phyloP scores from a whole-genome alignment of 2,113 vertebrate genomes.

The Phaethornis superciliosus region DNA sequence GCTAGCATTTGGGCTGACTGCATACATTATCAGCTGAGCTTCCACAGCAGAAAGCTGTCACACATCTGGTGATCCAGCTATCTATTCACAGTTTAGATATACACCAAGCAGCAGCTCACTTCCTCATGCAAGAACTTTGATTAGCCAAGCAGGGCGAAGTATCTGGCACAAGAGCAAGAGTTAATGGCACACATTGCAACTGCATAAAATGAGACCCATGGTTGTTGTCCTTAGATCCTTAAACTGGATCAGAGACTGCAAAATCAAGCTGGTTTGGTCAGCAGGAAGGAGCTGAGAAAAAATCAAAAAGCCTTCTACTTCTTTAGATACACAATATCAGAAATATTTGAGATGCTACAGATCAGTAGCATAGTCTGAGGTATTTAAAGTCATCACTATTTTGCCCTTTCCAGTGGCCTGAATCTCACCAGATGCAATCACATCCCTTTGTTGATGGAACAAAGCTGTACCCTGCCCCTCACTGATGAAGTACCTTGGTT shows the following conservation, averaged over 20 bases:
- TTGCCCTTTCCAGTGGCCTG: neutral
- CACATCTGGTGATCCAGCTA: neutral
- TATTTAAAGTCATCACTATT: neutral
- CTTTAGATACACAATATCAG: neutral
- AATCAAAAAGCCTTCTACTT: neutral
- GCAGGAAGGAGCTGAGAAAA: neutral
- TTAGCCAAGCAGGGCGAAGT: neutral
- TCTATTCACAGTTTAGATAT: neutral
- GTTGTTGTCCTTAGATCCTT: neutral
- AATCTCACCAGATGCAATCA: neutral
- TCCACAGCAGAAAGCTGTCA: conserved; percentile 5
- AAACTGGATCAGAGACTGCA: neutral
- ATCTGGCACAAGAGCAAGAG: neutral
- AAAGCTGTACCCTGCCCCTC: neutral
- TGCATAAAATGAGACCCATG: neutral
- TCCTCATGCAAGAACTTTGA: neutral
- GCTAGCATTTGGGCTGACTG: neutral
- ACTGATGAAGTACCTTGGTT: conserved; percentile 82
- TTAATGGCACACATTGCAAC: neutral
- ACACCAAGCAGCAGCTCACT: neutral
- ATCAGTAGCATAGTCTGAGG: neutral
- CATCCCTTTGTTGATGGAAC: neutral
- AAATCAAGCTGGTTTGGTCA: neutral
- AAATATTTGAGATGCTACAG: neutral
- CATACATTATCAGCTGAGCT: neutral